Base-by-base conservation (phyloP, 2,113 vertebrate genomes). In the Xenopus borealis region DNA sequence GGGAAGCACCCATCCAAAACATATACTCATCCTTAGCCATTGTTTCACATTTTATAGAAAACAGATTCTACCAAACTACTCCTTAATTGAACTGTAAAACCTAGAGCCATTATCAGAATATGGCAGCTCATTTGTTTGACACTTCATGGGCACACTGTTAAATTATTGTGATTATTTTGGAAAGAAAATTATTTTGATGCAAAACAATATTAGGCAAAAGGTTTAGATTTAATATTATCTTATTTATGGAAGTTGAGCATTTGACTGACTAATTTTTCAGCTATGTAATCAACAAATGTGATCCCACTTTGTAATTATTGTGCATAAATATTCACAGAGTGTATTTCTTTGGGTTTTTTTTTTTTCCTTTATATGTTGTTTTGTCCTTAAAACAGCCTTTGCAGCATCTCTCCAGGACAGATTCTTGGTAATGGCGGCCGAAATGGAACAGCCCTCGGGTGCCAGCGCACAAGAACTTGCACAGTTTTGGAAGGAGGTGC, bases 401-500 rank as follows among this genome's bases (percentile, higher is more conserved):
- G 87, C 91, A 27, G 94, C 95, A 13, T 98, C 95, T 45, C 92
- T 93, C 27, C 96, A 98, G 82, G 97, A 98, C 87, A 89, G 96
- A 45, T 99, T 99, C 83, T 86, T 99, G 79, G 90, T 99, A 17
- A 98, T 99, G 96, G 96, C 95, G 30, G 97, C 96, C 20, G 97
- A 99, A 88, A 98, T 98, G 95, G 96, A 98, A n/a, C 82, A 86
- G 71, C 65, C 78, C 9, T 73, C 83, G 78, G 91, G 85, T 59
- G 80, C 76, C 0, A 88, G 87, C 45, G 72, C 87, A 33, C 87
- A 91, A 78, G 97, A 99, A 75, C 81, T 98, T 27, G 65, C 91
- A 19, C 95, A 95, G 81, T 99, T 98, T 86, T 99, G 97, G 97
- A 99, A 97, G 78, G 96, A 98, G 83, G 91, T 98, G 16, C 90